Evolutionary conservation across 2,888 invertebrate genomes (phyloP).

Genomic region (Perithous albicinctus): DNA sequence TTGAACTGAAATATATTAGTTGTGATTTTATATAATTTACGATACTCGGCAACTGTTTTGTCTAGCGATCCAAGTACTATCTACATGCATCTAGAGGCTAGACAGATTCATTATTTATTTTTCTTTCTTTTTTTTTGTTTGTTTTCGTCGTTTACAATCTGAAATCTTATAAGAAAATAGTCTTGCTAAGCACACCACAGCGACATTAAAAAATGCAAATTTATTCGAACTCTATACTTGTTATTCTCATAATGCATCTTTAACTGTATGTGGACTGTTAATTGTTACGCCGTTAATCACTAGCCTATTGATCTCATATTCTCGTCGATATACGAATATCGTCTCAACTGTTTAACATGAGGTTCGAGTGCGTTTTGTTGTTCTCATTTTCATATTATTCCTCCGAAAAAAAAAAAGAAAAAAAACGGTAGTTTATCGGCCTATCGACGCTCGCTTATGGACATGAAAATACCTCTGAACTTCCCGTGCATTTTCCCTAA

Average conservation of each 20-base stretch:
- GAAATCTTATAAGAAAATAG: slow-evolving; percentile 75
- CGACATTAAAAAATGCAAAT: slow-evolving; percentile 79
- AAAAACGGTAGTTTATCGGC: slow-evolving; percentile 42
- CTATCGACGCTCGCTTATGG: slow-evolving; percentile 37
- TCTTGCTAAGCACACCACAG: slow-evolving; percentile 80
- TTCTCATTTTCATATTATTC: slow-evolving; percentile 45
- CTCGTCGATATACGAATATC: slow-evolving; percentile 52
- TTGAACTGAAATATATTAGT: slow-evolving; percentile 52
- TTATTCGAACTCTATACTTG: slow-evolving; percentile 71
- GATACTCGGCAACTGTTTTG: slow-evolving; percentile 33
- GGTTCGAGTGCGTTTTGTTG: slow-evolving; percentile 37
- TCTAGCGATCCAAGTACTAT: slow-evolving; percentile 37
- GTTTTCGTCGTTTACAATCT: too few relatives aligned
- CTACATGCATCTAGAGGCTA: slow-evolving; percentile 31
- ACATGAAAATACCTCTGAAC: slow-evolving; percentile 51
- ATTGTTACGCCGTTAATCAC: slow-evolving; percentile 59
- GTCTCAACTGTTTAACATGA: slow-evolving; percentile 37
- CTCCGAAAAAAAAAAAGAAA: too few relatives aligned
- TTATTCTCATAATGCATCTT: slow-evolving; percentile 71
- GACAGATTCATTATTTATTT: slow-evolving; percentile 45
- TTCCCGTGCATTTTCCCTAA: slow-evolving; percentile 42
- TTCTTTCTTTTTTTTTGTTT: too few relatives aligned
- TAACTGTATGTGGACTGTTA: slow-evolving; percentile 48
- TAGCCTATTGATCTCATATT: slow-evolving; percentile 57
- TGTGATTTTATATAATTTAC: slow-evolving; percentile 32